Conservation (phyloP, 2,797 vertebrate species). For the Thaleichthys pacificus region DNA sequence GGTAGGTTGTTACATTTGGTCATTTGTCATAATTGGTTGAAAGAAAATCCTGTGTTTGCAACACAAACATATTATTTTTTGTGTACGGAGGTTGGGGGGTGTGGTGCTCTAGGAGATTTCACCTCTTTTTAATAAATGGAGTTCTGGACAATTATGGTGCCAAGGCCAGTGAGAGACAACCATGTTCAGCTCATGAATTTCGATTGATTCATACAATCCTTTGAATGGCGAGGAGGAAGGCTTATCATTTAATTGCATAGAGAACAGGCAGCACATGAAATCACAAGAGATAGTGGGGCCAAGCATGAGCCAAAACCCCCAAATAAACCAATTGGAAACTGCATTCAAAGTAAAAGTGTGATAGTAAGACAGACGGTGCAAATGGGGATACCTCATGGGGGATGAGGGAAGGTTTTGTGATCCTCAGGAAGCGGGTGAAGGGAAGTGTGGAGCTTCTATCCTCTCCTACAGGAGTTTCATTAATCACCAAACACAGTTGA, state of each 20-base stretch:
- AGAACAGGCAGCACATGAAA: conserved; percentile 63
- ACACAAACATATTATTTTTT: background rate
- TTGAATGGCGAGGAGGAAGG: conserved; percentile 50
- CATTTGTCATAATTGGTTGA: background rate
- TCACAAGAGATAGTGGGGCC: conserved; percentile 54
- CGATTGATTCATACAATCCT: conserved; percentile 48
- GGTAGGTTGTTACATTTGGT: background rate
- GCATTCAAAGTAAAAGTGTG: conserved; percentile 35
- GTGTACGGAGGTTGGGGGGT: background rate
- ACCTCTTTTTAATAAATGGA: conserved; percentile 42
- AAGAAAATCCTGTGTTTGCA: background rate
- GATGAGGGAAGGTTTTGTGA: conserved; percentile 34
- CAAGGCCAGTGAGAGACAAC: conserved; percentile 38
- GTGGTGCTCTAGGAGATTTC: conserved; percentile 26
- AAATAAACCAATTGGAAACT: conserved; percentile 31
- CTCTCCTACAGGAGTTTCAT: conserved; percentile 40
- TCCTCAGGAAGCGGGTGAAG: conserved; percentile 10
- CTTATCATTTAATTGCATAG: conserved; percentile 78
- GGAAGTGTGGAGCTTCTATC: conserved; percentile 36
- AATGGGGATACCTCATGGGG: conserved; percentile 30
- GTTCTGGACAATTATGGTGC: conserved; percentile 39
- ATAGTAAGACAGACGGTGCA: conserved; percentile 32
- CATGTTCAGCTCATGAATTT: conserved; percentile 48
- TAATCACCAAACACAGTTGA: conserved; percentile 43
- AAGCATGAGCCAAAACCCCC: conserved; percentile 41